Base-by-base conservation (phyloP, 2,888 invertebrate species). In the Spilosoma lubricipeda region DNA sequence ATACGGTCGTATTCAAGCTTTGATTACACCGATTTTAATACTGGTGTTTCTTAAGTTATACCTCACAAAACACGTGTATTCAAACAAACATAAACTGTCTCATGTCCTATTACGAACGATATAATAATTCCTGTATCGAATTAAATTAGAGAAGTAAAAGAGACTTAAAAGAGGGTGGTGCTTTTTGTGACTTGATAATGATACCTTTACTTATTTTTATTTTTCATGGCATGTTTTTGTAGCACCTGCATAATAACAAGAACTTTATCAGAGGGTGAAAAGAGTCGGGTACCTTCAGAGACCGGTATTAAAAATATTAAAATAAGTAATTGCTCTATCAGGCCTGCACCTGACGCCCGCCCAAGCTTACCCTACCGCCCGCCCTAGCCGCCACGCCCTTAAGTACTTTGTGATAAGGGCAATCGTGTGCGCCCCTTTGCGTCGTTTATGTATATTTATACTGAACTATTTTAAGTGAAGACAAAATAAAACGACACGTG, bases 281-380 rank as follows among this genome's bases (percentile, higher is more conserved):
- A 87, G 86, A 85, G 86, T 83, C 83, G 85, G 86, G 81, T 86
- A 86, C 84, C 86, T 85, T 84, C 81, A 83, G 88, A 88, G 91
- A 89, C 87, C 81, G 88, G 90, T 89, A 92, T 93, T 93, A 92
- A 93, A 93, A 92, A 93, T 93, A 93, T 93, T 92, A 93, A 93
- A 93, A 92, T 93, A 93, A 93, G 93, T 94, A 92, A 95, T 94
- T 93, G 93, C 90, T 92, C 90, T 91, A 94, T 94, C 91, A 91
- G 88, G 88, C 83, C 86, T 88, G 90, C 94, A 94, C 94, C 94
- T 95, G 94, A 90, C 90, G 87, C 90, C 86, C 89, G 87, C 85
- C 82, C 84, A 77, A 77, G 83, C 80, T 74, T 81, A 73, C 79
- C 80, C 85, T 78, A 83, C 84, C 85, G 80, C 84, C 84, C 85